Base-by-base conservation (phyloP, 2,797 vertebrate genomes). In the Amazona finschi region DNA sequence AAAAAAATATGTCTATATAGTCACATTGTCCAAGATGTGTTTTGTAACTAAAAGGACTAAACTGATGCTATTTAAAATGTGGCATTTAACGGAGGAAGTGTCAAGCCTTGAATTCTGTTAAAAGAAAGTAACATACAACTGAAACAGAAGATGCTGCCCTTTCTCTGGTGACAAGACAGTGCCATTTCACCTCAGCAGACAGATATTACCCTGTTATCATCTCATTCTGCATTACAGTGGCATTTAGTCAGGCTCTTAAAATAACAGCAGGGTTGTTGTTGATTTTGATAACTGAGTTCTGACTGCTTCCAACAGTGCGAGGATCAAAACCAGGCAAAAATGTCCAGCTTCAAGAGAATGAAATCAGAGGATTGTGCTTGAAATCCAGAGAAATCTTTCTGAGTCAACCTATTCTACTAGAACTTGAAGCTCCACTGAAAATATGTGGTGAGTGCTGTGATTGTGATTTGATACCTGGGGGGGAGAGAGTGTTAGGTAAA, bases 341-440 rank as follows among this genome's bases (percentile, higher is more conserved):
- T 74, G 99, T 99, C 83, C 99, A 99, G 89, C 98, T 99, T 83
- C 99, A 99, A 96, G 99, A 99, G 97, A 99, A 99, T 46, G 99
- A 99, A 98, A 99, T 99, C 78, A 98, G 99, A 94, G 99, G 99
- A 72, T 96, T 99, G 58, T 99, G 99, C 96, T 98, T 99, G 85
- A 99, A 99, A 96, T 99, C 99, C 94, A 98, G 99, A 92, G 99
- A 99, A 98, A 99, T 99, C 95, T 99, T 99, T 94, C 99, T 99
- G 95, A 99, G 99, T 96, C 99, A 99, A 82, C 99, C 99, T 96
- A 99, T 99, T 97, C 98, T 99, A 7, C 97, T 99, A 97, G 99
- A 99, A 97, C 98, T 99, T 91, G 99, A 99, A 98, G 99, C 99
- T 36, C 99, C 99, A 4, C 98, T 99, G 91, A 99, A 99, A 97